Percentiles rank a stretch among this genome's conserved stretches.
Evolutionary conservation across 2,888 invertebrate genomes (phyloP).

Genomic region (Amblyteles armatorius): DNA sequence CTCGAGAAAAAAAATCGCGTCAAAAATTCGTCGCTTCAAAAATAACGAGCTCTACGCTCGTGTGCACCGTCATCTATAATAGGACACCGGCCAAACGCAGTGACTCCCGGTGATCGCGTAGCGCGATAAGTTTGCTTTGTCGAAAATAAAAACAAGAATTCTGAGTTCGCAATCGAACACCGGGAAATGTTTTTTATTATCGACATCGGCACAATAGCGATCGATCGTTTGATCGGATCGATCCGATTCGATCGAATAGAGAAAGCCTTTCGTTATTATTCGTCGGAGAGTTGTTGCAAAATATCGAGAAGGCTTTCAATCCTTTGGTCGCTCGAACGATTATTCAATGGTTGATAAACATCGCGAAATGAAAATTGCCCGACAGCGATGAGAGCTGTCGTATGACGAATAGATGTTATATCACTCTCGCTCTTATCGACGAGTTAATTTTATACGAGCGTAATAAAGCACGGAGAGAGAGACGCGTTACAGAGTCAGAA

Average conservation of each 20-base stretch:
- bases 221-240: not conserved
- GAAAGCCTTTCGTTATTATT: not conserved
- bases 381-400: conserved; percentile 21
- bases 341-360: not conserved
- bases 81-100: conserved; percentile 73
- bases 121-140: conserved; percentile 20
- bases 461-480: conserved; percentile 52
- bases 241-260: not conserved
- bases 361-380: not conserved
- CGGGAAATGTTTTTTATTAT: not conserved
- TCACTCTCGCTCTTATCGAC: conserved; percentile 55
- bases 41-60: conserved; percentile 70
- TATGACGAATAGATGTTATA: conserved; percentile 38
- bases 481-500: conserved; percentile 59
- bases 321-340: not conserved
- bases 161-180: conserved; percentile 11
- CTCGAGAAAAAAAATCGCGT: conserved; percentile 13
- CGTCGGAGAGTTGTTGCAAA: not conserved
- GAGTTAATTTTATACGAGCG: conserved; percentile 29
- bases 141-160: conserved; percentile 31
- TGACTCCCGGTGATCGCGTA: conserved; percentile 47
- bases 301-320: not conserved
- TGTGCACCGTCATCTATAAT: conserved; percentile 77
- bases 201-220: not conserved
- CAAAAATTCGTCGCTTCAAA: conserved; percentile 15